Evolutionary conservation across 2,888 invertebrate genomes (phyloP).

Genomic region (Aproaerema taeniolella): DNA sequence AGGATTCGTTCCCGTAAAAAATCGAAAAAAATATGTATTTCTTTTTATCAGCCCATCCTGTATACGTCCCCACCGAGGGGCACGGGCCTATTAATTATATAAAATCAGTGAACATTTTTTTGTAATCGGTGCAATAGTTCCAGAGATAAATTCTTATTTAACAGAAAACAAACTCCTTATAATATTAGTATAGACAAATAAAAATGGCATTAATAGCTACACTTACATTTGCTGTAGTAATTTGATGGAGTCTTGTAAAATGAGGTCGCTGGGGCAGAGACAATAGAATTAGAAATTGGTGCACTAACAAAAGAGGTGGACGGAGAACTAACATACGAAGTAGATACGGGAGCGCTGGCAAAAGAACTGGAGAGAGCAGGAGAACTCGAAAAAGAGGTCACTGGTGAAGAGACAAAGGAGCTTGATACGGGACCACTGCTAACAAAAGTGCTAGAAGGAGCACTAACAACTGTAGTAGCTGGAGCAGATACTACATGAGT

Average conservation of each 20-base stretch:
- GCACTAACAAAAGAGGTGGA: slow-evolving; percentile 1
- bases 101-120: background rate
- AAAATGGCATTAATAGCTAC: background rate
- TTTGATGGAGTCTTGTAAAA: background rate
- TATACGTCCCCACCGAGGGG: too few relatives aligned
- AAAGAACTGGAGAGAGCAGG: background rate
- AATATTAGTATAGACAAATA: too few relatives aligned
- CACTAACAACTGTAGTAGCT: background rate
- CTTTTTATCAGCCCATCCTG: too few relatives aligned
- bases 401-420: too few relatives aligned
- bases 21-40: too few relatives aligned
- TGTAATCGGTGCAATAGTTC: background rate
- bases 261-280: background rate
- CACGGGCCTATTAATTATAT: too few relatives aligned
- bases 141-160: background rate
- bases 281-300: background rate
- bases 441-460: background rate
- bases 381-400: too few relatives aligned
- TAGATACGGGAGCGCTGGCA: background rate
- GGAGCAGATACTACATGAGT: too few relatives aligned
- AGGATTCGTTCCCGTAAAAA: too few relatives aligned
- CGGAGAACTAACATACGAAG: background rate
- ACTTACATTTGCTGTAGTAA: slow-evolving; percentile 8
- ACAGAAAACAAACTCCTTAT: too few relatives aligned
- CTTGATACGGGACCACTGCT: background rate